phyloP scores from a whole-genome alignment of 2,113 vertebrate species.

The Corythaeola cristata region DNA sequence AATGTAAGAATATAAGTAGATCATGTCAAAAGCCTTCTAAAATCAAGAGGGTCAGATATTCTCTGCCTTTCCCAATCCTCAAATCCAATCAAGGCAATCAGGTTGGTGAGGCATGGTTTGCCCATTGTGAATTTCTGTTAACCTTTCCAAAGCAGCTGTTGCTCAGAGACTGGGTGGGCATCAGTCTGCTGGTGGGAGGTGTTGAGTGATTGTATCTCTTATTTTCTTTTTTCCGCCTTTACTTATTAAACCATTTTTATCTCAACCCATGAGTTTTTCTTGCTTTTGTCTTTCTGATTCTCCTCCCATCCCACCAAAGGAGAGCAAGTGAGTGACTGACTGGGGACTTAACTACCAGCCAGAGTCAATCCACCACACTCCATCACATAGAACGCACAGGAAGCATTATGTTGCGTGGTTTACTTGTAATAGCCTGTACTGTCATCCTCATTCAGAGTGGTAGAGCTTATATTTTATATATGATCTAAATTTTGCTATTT shows the following conservation, averaged over 20 bases:
- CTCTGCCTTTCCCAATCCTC: background rate
- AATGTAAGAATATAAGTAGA: background rate
- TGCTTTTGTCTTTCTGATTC: background rate
- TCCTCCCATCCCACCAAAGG: fast-evolving
- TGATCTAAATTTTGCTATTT: background rate
- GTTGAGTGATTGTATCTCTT: background rate
- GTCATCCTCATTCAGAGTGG: background rate
- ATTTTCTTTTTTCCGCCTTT: background rate
- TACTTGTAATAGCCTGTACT: background rate
- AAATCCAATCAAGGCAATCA: background rate
- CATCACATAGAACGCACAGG: background rate
- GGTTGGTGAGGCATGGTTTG: background rate
- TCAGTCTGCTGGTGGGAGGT: background rate
- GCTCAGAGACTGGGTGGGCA: background rate
- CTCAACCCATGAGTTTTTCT: background rate
- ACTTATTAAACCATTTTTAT: background rate
- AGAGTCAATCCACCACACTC: background rate
- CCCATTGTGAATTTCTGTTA: background rate
- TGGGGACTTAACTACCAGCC: background rate
- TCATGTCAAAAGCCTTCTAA: background rate
- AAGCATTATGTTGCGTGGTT: background rate
- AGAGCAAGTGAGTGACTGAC: background rate
- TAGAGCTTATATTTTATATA: background rate
- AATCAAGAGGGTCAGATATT: background rate
- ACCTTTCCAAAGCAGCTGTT: background rate